phyloP scores from a whole-genome alignment of 2,888 invertebrate species.

The Callyntrura guangdongensis region DNA sequence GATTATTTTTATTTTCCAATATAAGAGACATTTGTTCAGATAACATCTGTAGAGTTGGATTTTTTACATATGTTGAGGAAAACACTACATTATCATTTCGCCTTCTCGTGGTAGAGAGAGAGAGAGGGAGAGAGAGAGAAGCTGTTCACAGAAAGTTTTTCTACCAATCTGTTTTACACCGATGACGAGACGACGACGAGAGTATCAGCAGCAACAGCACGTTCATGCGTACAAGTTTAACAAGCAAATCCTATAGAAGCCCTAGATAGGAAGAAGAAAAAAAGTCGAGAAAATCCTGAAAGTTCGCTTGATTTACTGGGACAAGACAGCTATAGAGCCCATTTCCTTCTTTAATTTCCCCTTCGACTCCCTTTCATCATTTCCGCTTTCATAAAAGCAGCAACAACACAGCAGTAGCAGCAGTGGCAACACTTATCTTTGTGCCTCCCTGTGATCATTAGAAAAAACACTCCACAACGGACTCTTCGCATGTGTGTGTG shows the following conservation, averaged over 20 bases:
- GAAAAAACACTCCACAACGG: not conserved
- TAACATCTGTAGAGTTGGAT: not conserved
- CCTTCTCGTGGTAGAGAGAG: not conserved
- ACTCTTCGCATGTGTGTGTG: not conserved
- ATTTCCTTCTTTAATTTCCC: slow-evolving; percentile 49
- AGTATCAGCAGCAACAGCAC: not conserved
- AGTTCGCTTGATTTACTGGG: slow-evolving; percentile 41
- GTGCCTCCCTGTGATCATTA: not conserved
- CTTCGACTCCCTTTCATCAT: slow-evolving; percentile 45
- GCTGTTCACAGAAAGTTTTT: not conserved
- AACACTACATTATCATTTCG: not conserved
- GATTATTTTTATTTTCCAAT: slow-evolving; percentile 11
- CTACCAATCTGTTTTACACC: not conserved
- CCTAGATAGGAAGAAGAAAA: not conserved
- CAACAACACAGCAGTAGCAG: not conserved
- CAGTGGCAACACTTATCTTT: not conserved
- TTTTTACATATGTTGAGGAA: slow-evolving; percentile 7
- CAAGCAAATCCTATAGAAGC: slow-evolving; percentile 5
- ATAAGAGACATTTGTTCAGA: not conserved
- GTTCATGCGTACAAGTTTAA: slow-evolving; percentile 10
- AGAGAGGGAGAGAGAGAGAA: too few species aligned
- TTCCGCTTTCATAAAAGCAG: slow-evolving; percentile 22
- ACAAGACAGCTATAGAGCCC: slow-evolving; percentile 41
- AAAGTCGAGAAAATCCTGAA: slow-evolving; percentile 29
- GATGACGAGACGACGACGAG: not conserved